phyloP scores from a whole-genome alignment of 2,797 vertebrate genomes.

The Rallus crepitans region DNA sequence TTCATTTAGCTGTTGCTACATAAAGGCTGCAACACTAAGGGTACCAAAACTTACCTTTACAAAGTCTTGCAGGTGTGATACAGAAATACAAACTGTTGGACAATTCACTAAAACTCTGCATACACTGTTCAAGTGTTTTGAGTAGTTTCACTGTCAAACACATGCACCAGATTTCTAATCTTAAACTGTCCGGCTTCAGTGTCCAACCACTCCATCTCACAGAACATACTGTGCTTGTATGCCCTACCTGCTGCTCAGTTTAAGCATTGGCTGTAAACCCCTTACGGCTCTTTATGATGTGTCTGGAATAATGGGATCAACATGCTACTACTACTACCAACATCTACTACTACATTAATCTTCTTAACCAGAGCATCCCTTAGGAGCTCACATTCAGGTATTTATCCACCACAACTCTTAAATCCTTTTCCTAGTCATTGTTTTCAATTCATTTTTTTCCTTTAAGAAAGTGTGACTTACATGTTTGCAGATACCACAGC shows the following conservation, averaged over 20 bases:
- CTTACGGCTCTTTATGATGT: neutral
- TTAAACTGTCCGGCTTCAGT: neutral
- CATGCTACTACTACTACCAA: neutral
- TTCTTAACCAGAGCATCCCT: neutral
- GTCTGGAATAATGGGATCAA: neutral
- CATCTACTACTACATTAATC: conserved; percentile 25
- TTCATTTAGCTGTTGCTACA: neutral
- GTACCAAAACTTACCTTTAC: neutral
- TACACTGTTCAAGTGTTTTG: neutral
- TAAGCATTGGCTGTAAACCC: conserved; percentile 22
- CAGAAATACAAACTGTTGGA: neutral
- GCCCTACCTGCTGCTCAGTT: conserved; percentile 9
- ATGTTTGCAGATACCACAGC: neutral
- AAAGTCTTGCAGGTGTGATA: neutral
- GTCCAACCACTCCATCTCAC: neutral
- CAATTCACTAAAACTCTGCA: neutral
- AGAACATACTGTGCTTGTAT: neutral
- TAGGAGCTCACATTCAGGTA: neutral
- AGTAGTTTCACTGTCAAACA: neutral
- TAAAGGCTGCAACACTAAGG: neutral
- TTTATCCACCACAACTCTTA: neutral
- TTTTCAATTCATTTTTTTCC: neutral
- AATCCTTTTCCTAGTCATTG: neutral
- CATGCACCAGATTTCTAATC: neutral
- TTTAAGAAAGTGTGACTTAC: neutral